Percentiles rank a stretch among this genome's conserved stretches.
Conservation (phyloP, 2,113 vertebrate species). For the Pyxicephalus adspersus region DNA sequence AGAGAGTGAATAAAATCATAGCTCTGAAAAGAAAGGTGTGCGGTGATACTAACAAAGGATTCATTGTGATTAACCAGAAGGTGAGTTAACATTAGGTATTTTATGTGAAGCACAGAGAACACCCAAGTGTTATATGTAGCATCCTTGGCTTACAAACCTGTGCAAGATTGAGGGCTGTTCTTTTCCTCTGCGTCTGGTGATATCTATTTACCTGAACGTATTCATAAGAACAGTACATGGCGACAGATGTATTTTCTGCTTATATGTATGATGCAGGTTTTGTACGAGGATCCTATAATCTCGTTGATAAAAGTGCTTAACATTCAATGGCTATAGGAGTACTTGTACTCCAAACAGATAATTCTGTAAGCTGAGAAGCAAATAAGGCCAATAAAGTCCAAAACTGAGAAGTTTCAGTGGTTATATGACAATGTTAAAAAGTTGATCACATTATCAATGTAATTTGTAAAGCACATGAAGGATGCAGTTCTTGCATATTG, state of each 20-base stretch:
- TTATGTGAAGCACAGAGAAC: slow-evolving; percentile 71
- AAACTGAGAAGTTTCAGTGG: too few species aligned
- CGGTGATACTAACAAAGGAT: slow-evolving; percentile 85
- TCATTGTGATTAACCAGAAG: slow-evolving; percentile 98
- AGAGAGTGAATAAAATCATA: slow-evolving; percentile 92
- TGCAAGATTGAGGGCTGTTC: slow-evolving; percentile 75
- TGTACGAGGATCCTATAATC: too few species aligned
- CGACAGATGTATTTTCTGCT: background rate
- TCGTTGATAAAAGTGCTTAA: too few species aligned
- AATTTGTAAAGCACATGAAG: too few species aligned
- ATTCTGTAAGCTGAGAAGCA: too few species aligned
- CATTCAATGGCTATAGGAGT: too few species aligned
- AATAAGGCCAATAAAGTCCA: too few species aligned
- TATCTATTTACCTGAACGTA: slow-evolving; percentile 72
- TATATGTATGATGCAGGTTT: background rate
- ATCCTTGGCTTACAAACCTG: slow-evolving; percentile 73
- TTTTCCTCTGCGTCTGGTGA: slow-evolving; percentile 78
- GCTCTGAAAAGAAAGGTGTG: slow-evolving; percentile 88
- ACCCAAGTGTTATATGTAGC: slow-evolving; percentile 76
- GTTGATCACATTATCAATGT: too few species aligned
- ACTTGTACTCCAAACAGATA: too few species aligned
- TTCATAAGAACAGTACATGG: slow-evolving; percentile 79
- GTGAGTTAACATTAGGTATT: slow-evolving; percentile 66
- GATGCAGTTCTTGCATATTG: too few species aligned
- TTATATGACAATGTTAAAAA: too few species aligned